phyloP scores from a whole-genome alignment of 2,797 vertebrate species.

The Dryobates pubescens region DNA sequence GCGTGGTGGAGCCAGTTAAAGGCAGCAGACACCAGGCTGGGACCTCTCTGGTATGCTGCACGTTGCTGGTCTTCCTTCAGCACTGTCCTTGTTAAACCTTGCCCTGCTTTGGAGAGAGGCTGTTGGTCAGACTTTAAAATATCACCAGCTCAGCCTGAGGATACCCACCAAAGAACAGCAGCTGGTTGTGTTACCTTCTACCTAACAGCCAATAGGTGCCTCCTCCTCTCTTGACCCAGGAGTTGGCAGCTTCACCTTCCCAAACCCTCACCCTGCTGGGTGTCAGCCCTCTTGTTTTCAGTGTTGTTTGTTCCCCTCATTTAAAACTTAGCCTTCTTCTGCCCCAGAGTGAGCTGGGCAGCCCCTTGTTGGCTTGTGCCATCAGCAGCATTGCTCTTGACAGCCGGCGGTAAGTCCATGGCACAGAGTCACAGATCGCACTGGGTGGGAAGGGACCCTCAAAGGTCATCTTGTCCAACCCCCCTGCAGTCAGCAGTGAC shows the following conservation, averaged over 20 bases:
- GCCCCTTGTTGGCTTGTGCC: neutral
- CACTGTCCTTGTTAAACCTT: neutral
- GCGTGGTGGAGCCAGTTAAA: neutral
- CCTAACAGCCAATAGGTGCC: neutral
- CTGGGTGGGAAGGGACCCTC: no score
- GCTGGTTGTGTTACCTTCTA: slow-evolving; percentile 20
- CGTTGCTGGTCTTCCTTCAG: neutral
- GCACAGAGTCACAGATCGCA: no score
- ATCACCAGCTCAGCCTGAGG: slow-evolving; percentile 39
- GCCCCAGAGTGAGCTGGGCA: neutral
- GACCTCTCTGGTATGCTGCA: neutral
- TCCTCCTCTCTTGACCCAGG: neutral
- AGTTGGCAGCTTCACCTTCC: neutral
- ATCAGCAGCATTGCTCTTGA: neutral
- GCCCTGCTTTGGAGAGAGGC: neutral
- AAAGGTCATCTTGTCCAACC: no score
- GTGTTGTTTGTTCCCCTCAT: neutral
- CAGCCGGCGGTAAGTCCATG: neutral
- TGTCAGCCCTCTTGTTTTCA: neutral
- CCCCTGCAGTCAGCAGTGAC: no score
- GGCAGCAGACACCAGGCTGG: neutral
- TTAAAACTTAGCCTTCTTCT: neutral
- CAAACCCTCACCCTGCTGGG: neutral
- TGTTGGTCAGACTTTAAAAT: slow-evolving; percentile 11
- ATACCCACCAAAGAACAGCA: slow-evolving; percentile 3